phyloP scores from a whole-genome alignment of 1,140 invertebrate genomes.

The Hyposmocoma kahamanoa region DNA sequence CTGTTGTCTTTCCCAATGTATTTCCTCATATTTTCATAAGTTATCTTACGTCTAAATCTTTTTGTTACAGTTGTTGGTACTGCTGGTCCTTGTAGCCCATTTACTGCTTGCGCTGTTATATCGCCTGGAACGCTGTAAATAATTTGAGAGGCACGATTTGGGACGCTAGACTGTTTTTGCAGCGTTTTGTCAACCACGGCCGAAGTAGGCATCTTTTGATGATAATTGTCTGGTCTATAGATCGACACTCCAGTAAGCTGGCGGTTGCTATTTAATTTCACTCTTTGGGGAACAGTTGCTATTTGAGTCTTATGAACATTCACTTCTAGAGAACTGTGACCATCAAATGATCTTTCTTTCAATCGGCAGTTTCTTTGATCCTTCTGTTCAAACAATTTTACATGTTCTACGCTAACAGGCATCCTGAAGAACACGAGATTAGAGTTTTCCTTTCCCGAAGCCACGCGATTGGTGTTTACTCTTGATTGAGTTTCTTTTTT shows the following conservation, averaged over 20 bases:
- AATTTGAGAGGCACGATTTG: slow-evolving; percentile 19
- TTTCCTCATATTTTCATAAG: slow-evolving; percentile 18
- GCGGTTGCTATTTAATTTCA: slow-evolving; percentile 13
- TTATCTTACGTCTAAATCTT: slow-evolving; percentile 12
- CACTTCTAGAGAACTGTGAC: slow-evolving; percentile 14
- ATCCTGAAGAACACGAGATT: too few relatives aligned
- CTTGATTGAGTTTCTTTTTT: too few relatives aligned
- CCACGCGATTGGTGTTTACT: too few relatives aligned
- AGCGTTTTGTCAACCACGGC: slow-evolving; percentile 22
- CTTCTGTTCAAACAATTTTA: too few relatives aligned
- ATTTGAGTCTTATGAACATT: slow-evolving; percentile 21
- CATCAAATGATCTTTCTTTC: too few relatives aligned
- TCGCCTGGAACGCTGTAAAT: slow-evolving; percentile 14
- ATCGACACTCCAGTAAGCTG: slow-evolving; percentile 11
- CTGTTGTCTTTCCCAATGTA: slow-evolving; percentile 22
- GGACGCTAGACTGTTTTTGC: slow-evolving; percentile 18
- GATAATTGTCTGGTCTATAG: slow-evolving; percentile 5
- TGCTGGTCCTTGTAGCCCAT: neutral
- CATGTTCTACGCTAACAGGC: too few relatives aligned
- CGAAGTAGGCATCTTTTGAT: slow-evolving; percentile 8
- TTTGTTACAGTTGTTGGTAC: neutral
- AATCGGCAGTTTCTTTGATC: too few relatives aligned
- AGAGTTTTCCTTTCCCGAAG: too few relatives aligned
- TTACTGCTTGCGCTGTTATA: slow-evolving; percentile 15
- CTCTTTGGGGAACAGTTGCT: slow-evolving; percentile 18